These are phyloP conservation scores for Syndactyla subalaris DNA, from an alignment of 2,797 vertebrate species.

Conservation along the genomic window DNA sequence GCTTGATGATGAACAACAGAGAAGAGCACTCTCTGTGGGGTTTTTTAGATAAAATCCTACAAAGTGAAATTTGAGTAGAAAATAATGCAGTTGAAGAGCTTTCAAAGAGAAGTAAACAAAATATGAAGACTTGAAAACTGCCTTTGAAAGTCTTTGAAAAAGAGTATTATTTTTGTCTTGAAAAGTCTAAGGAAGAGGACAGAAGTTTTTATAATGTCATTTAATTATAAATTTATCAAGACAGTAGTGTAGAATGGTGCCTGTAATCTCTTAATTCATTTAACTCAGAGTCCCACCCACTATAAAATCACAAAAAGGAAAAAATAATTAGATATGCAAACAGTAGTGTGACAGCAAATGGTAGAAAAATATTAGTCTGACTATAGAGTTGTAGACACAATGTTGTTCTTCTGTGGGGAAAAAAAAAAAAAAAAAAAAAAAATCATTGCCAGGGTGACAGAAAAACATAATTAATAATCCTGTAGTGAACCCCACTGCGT, in stretches of 20 bases:
- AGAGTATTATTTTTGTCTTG: background rate
- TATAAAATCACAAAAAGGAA: background rate
- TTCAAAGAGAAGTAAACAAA: slow-evolving; percentile 47
- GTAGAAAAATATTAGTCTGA: background rate
- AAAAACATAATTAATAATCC: background rate
- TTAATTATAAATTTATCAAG: slow-evolving; percentile 27
- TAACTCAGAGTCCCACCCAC: background rate
- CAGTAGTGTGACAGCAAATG: background rate
- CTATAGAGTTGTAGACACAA: background rate
- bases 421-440: background rate
- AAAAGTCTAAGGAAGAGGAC: background rate
- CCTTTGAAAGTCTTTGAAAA: slow-evolving; percentile 48
- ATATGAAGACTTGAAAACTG: background rate
- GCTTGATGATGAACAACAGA: slow-evolving; percentile 4
- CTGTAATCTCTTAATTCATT: background rate
- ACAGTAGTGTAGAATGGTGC: background rate
- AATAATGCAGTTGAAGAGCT: slow-evolving; percentile 17
- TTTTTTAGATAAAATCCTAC: slow-evolving; percentile 9
- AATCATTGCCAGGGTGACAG: background rate
- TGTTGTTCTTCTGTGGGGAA: background rate
- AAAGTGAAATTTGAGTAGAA: slow-evolving; percentile 36
- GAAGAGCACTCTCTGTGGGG: background rate
- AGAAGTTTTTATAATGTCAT: background rate
- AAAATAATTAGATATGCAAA: background rate
- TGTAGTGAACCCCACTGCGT: background rate